A percentile compares a stretch with the other conserved stretches of the same genome.
Conservation (phyloP, 1,140 invertebrate species). For the Arion vulgaris region DNA sequence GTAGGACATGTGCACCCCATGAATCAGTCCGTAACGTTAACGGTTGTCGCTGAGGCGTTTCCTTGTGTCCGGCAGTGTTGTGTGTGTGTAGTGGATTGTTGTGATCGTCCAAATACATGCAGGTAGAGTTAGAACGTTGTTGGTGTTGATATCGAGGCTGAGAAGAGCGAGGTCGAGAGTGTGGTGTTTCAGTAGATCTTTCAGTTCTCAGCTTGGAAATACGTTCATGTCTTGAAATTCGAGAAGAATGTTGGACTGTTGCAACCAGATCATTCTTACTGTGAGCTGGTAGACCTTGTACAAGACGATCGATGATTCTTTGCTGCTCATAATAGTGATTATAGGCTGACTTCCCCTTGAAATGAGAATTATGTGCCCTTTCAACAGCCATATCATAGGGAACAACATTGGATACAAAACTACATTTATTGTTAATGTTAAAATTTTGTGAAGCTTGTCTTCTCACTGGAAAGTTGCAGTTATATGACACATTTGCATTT, state of each 20-base stretch:
- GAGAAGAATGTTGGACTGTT: neutral
- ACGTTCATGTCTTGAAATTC: neutral
- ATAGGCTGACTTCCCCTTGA: neutral
- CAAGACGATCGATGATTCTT: neutral
- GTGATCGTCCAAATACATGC: neutral
- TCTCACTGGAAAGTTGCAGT: too few species aligned
- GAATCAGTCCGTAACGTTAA: neutral
- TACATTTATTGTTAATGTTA: too few species aligned
- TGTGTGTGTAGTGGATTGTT: neutral
- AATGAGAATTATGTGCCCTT: too few species aligned
- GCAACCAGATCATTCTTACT: neutral
- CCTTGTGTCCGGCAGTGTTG: neutral
- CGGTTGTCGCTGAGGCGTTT: neutral
- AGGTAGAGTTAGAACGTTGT: neutral
- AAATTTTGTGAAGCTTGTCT: too few species aligned
- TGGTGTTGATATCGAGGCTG: neutral
- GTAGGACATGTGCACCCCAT: neutral
- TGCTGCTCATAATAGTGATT: neutral
- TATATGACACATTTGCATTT: too few species aligned
- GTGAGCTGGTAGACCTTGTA: neutral
- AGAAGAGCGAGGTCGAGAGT: neutral
- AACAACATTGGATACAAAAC: too few species aligned
- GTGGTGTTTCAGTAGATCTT: neutral
- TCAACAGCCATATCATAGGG: too few species aligned
- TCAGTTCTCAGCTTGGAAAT: neutral